Percentiles rank a stretch among this genome's conserved stretches.
These are phyloP conservation scores for Lithobates sylvaticus DNA, from an alignment of 2,797 vertebrate genomes.

Conservation along the genomic window DNA sequence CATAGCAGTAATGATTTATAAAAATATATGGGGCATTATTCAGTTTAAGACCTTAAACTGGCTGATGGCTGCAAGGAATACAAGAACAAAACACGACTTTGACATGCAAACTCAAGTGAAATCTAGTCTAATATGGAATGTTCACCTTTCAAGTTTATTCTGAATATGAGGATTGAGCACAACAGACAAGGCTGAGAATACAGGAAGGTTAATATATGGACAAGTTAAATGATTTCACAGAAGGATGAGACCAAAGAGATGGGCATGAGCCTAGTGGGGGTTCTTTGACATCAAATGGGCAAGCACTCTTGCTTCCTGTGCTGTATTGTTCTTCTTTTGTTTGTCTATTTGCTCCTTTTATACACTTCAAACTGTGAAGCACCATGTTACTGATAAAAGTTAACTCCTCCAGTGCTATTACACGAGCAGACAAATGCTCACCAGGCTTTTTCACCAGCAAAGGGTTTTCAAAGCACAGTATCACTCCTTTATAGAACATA, in stretches of 20 bases:
- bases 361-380: constrained; percentile 61
- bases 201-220: constrained; percentile 28
- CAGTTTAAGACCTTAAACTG: too few relatives aligned
- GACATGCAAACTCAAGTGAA: too few relatives aligned
- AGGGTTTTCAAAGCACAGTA: constrained; percentile 33
- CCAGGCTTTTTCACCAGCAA: constrained; percentile 23
- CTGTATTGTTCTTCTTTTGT: constrained; percentile 49
- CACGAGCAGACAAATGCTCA: constrained; percentile 50
- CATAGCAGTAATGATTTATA: too few relatives aligned
- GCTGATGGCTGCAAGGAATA: not conserved
- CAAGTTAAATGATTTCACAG: constrained; percentile 59
- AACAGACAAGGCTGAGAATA: constrained; percentile 35
- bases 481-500: constrained; percentile 38
- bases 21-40: too few relatives aligned
- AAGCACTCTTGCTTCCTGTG: constrained; percentile 54
- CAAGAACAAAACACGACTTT: not conserved
- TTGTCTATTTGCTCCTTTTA: constrained; percentile 61
- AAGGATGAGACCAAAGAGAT: constrained; percentile 54
- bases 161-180: not conserved
- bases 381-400: constrained; percentile 55
- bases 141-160: constrained; percentile 33
- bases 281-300: constrained; percentile 55
- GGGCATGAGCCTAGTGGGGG: constrained; percentile 47
- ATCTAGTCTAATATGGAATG: not conserved
- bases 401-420: constrained; percentile 28